Conservation (phyloP, 2,113 vertebrate genomes). For the Crocuta crocuta region DNA sequence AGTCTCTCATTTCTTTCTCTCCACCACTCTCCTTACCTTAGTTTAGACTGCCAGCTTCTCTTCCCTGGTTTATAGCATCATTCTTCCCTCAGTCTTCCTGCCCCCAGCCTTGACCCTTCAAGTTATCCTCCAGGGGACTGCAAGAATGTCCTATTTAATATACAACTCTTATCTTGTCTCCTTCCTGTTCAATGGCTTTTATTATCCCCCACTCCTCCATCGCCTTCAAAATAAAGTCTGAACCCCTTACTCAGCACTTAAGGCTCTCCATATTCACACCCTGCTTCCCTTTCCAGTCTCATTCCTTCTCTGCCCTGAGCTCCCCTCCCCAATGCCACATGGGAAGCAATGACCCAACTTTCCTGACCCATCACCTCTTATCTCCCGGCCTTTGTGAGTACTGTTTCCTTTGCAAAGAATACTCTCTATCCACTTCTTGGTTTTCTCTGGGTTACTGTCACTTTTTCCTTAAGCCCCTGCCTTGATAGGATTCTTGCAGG, state of each 20-base stretch:
- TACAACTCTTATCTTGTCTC: background rate
- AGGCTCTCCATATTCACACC: background rate
- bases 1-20: background rate
- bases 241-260: background rate
- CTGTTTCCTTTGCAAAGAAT: background rate
- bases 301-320: background rate
- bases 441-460: background rate
- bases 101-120: background rate
- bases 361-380: background rate
- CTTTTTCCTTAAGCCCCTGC: background rate
- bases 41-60: background rate
- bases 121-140: background rate
- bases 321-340: background rate
- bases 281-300: background rate
- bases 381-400: background rate
- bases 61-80: background rate
- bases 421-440: background rate
- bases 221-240: background rate
- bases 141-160: background rate
- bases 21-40: background rate
- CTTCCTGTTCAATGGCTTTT: background rate
- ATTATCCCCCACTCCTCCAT: background rate
- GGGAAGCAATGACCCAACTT: background rate
- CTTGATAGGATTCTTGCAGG: background rate
- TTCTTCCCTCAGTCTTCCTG: background rate